Evolutionary conservation across 2,113 vertebrate genomes (phyloP), one percentile per base, ranked within the genome.

Genomic region (Embiotoca jacksoni): DNA sequence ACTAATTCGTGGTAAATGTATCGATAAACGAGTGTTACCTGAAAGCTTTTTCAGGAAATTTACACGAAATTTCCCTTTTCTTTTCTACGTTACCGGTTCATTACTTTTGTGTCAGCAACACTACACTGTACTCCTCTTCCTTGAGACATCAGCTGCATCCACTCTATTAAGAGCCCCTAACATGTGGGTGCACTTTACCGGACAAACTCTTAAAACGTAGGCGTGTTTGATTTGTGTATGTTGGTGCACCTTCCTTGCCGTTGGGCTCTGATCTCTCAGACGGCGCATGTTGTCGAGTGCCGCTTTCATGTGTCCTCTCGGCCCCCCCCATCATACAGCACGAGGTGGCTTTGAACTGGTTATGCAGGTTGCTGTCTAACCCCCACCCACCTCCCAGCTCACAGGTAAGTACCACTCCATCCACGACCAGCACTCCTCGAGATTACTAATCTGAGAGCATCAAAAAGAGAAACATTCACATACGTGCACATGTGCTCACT

Each of bases 221-320:
- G 84, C 81, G 80, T 62, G 79, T 82, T 90, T 83, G 86, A 88
- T 93, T 88, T 93, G 85, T 91, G 92, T 91, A 89, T 87, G 81
- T 87, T 87, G 86, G 75, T 81, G 64, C 58, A 41, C 72, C 78
- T 65, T 58, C 56, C 54, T 72, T 63, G 49, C 72, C 61, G 55
- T 72, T 47, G 49, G 13, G 3, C 85, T 72, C 88, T 92, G 91
- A 92, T 93, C 90, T 90, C 49, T 68, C 62, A 57, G 88, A 77
- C 55, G 33, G 68, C 35, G 55, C 71, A 87, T 72, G 80, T 64
- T 56, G 49, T 64, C 54, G 81, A 93, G 92, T 84, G 87, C 81
- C 74, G 80, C 93, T 94, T 94, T 94, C 87, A 94, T 93, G 92
- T 93, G 71, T 85, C 83, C 85, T 84, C 82, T 90, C 68, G 62